Evolutionary conservation across 2,113 vertebrate genomes (phyloP), one percentile per base, ranked within the genome.

Genomic region (Panthera tigris): DNA sequence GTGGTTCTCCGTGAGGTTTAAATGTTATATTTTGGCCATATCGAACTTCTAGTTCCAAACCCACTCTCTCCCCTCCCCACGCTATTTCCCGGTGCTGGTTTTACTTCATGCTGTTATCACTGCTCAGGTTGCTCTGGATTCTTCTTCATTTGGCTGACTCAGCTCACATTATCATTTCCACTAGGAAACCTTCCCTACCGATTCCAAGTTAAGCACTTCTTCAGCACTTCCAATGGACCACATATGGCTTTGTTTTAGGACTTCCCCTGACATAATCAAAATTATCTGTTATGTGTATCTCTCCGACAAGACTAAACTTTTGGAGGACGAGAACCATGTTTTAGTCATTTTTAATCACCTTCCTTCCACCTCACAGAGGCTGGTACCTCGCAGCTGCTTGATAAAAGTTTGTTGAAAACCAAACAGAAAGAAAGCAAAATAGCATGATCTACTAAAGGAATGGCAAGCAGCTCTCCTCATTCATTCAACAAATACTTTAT

Each of bases 331-430:
- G 52, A 92, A 61, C 4, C 69, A 66, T 2, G 31, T 36, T 39
- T 36, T 71, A 89, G 1, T 95, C 31, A 61, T 90, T 92, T 95
- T 76, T 80, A 82, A 61, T 39, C 69, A 29, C 48, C 14, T 87
- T 41, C 55, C 41, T 31, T 82, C 50, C 68, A 74, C 33, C 80
- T 78, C 79, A 69, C 78, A 92, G 74, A 87, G 25, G 82, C 94
- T 91, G 74, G 31, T n/a, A 65, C n/a, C n/a, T 52, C 1, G 2
- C 66, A 91, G 78, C 41, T 87, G 48, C 55, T 90, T 74, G 23
- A 71, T 93, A 76, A 93, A 91, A 55, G 55, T 93, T 87, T 80
- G 81, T 73, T 76, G 65, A 94, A 96, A 92, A 81, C 33, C 52
- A 87, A 89, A 94, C 33, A 48, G 78, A 48, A 80, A 80, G 45